Conservation (phyloP, 2,113 vertebrate genomes). For the Oncorhynchus mykiss region DNA sequence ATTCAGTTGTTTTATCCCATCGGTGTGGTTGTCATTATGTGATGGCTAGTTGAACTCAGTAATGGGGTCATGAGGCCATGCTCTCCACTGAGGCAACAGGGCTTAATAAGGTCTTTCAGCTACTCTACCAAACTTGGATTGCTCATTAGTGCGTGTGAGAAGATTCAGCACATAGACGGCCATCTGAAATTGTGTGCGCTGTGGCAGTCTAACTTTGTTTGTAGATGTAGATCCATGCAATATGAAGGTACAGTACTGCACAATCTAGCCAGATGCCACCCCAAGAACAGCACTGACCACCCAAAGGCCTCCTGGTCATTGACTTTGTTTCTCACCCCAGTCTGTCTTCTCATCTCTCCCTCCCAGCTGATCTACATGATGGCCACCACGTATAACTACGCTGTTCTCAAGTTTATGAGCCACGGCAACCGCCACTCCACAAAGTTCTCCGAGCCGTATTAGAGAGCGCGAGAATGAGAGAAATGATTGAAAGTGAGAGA, state of each 20-base stretch:
- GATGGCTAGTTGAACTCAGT: neutral
- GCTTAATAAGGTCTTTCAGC: neutral
- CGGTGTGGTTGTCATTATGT: neutral
- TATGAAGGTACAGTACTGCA: neutral
- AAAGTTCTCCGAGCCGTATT: conserved; percentile 85
- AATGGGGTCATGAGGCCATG: neutral
- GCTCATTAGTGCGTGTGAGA: neutral
- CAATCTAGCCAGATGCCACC: neutral
- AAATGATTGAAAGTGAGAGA: conserved; percentile 63
- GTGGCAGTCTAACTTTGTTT: too few species aligned
- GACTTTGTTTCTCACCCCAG: conserved; percentile 67
- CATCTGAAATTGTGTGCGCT: too few species aligned
- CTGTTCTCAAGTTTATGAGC: conserved; percentile 95
- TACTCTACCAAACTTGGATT: neutral
- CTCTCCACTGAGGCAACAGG: neutral
- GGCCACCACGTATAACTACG: conserved; percentile 94
- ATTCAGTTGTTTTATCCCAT: neutral
- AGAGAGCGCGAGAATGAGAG: conserved; percentile 48
- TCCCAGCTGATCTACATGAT: conserved; percentile 96
- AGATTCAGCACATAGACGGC: too few species aligned
- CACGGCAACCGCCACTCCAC: conserved; percentile 91
- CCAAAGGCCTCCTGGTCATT: neutral
- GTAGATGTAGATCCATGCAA: too few species aligned
- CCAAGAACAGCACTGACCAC: neutral
- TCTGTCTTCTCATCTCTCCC: conserved; percentile 87